Percentiles rank a stretch among this genome's conserved stretches.
Conservation (phyloP, 2,113 vertebrate species). For the Elephas maximus region DNA sequence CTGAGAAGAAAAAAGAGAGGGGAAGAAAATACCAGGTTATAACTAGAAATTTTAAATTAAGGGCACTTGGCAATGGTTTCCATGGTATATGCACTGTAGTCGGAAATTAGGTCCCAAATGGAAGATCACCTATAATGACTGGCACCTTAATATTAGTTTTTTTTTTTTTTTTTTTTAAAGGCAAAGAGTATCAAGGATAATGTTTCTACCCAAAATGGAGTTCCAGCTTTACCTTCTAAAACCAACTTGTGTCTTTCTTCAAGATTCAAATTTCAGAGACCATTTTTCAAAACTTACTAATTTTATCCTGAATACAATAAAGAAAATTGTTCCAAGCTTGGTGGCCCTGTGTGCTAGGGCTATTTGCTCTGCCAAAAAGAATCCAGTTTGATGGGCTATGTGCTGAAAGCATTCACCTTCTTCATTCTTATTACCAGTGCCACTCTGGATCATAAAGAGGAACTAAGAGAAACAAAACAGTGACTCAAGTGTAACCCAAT, state of each 20-base stretch:
- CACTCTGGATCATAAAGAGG: constrained; percentile 59
- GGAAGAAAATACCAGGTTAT: neutral
- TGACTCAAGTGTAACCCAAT: constrained; percentile 45
- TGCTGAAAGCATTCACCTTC: constrained; percentile 60
- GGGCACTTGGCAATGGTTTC: constrained; percentile 39
- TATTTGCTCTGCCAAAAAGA: constrained; percentile 58
- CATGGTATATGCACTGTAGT: neutral
- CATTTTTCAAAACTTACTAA: constrained; percentile 63
- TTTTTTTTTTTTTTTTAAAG: neutral
- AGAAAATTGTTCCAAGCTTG: neutral
- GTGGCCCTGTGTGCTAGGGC: neutral
- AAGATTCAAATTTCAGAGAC: constrained; percentile 65
- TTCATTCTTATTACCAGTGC: constrained; percentile 58
- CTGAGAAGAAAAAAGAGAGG: neutral
- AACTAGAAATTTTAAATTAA: constrained; percentile 67
- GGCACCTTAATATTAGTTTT: constrained; percentile 26
- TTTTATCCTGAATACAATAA: constrained; percentile 65
- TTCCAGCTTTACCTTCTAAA: constrained; percentile 51
- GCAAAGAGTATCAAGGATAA: constrained; percentile 40
- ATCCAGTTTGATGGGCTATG: neutral
- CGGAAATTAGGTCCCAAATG: constrained; percentile 58
- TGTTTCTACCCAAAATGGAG: constrained; percentile 38
- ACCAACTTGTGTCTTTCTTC: constrained; percentile 12
- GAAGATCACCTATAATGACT: constrained; percentile 47
- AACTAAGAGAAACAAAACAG: constrained; percentile 57